Evolutionary conservation across 2,113 vertebrate species (phyloP).

Genomic region (Proterorhinus semilunaris): DNA sequence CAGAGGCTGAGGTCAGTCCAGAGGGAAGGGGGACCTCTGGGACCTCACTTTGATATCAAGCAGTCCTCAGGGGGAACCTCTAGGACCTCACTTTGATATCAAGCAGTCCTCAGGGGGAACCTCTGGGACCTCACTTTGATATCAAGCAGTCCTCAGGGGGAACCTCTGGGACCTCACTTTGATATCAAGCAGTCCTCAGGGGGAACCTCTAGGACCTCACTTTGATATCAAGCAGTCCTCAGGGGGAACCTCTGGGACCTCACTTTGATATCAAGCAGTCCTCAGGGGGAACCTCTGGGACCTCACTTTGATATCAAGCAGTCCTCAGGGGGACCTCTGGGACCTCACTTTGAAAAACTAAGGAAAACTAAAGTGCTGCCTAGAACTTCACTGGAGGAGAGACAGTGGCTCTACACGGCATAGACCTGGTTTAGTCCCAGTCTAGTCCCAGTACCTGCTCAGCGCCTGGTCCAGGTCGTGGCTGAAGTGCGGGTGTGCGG

Average conservation of each 20-base stretch:
- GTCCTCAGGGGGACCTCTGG: too few species aligned
- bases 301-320: neutral
- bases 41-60: neutral
- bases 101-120: neutral
- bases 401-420: too few species aligned
- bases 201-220: constrained; percentile 12
- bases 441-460: neutral
- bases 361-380: neutral
- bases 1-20: neutral
- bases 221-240: neutral
- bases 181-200: too few species aligned
- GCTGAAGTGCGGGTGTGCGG: neutral
- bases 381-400: too few species aligned
- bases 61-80: constrained; percentile 8
- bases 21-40: constrained; percentile 11
- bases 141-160: neutral
- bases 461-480: constrained; percentile 1
- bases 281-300: constrained; percentile 15
- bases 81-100: neutral
- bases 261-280: neutral
- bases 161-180: constrained; percentile 12
- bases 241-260: constrained; percentile 14
- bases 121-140: constrained; percentile 5
- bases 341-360: too few species aligned
- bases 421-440: neutral